phyloP scores from a whole-genome alignment of 2,797 vertebrate species.

The Propithecus perrieri region DNA sequence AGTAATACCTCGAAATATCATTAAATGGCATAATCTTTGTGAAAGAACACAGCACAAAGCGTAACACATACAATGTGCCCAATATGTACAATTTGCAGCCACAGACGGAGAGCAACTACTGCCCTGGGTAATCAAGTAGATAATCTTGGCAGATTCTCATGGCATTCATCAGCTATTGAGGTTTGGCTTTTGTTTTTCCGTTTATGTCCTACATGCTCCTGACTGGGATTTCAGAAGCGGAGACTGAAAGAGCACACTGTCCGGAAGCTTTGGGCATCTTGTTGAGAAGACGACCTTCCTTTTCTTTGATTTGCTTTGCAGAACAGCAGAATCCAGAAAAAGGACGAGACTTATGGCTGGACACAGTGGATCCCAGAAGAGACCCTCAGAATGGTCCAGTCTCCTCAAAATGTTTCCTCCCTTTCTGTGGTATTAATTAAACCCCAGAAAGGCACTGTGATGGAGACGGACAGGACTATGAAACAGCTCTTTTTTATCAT shows the following conservation, averaged over 20 bases:
- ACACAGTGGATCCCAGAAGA: background rate
- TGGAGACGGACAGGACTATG: background rate
- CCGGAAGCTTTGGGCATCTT: background rate
- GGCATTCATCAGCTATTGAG: background rate
- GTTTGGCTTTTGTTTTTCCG: background rate
- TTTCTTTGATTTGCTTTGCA: background rate
- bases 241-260: background rate
- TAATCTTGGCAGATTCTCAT: background rate
- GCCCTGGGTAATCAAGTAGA: background rate
- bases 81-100: background rate
- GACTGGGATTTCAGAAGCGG: background rate
- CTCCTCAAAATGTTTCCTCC: background rate
- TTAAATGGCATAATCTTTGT: background rate
- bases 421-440: conserved; percentile 34
- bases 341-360: background rate
- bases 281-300: background rate
- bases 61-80: background rate
- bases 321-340: background rate
- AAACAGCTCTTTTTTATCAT: background rate
- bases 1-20: background rate
- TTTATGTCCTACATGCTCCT: background rate
- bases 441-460: background rate
- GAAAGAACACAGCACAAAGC: background rate
- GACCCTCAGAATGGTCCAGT: background rate
- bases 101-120: background rate